phyloP scores from a whole-genome alignment of 1,140 invertebrate genomes.

The Hylaeus anthracinus region DNA sequence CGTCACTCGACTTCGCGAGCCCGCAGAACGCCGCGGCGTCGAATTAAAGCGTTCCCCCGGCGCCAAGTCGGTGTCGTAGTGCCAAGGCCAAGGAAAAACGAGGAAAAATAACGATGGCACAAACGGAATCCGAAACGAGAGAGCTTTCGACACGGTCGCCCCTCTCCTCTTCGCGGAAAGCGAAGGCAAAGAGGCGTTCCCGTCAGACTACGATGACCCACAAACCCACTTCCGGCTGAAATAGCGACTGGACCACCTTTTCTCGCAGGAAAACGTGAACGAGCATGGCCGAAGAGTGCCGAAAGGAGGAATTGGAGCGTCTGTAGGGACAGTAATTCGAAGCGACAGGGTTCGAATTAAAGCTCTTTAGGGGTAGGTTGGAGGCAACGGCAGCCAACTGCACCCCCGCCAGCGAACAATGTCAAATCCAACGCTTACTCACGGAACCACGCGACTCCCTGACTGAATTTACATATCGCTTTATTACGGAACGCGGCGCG shows the following conservation, averaged over 20 bases:
- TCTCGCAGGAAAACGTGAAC: conserved; percentile 25
- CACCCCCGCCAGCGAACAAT: conserved; percentile 58
- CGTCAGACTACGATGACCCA: conserved; percentile 53
- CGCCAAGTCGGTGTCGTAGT: not conserved
- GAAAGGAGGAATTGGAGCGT: conserved; percentile 70
- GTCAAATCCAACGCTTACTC: conserved; percentile 50
- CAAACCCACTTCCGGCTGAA: conserved; percentile 62
- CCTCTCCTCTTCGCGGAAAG: conserved; percentile 15
- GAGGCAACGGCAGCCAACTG: conserved; percentile 32
- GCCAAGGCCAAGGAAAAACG: conserved; percentile 42
- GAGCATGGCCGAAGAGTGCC: conserved; percentile 14
- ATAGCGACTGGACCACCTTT: conserved; percentile 46
- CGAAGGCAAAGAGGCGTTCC: conserved; percentile 26
- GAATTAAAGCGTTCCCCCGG: conserved; percentile 13
- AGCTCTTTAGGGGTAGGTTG: conserved; percentile 65
- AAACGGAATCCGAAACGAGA: conserved; percentile 37
- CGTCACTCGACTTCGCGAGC: not conserved
- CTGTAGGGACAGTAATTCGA: conserved; percentile 71
- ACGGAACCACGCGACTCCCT: not conserved
- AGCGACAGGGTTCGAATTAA: conserved; percentile 74
- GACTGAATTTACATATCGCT: conserved; percentile 66
- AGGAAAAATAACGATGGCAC: conserved; percentile 33
- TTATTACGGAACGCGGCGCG: conserved; percentile 60
- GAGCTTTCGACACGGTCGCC: conserved; percentile 44
- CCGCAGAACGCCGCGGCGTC: not conserved